These are phyloP conservation scores for Brachyrhaphis roseni DNA, from an alignment of 2,797 vertebrate genomes.

Conservation along the genomic window DNA sequence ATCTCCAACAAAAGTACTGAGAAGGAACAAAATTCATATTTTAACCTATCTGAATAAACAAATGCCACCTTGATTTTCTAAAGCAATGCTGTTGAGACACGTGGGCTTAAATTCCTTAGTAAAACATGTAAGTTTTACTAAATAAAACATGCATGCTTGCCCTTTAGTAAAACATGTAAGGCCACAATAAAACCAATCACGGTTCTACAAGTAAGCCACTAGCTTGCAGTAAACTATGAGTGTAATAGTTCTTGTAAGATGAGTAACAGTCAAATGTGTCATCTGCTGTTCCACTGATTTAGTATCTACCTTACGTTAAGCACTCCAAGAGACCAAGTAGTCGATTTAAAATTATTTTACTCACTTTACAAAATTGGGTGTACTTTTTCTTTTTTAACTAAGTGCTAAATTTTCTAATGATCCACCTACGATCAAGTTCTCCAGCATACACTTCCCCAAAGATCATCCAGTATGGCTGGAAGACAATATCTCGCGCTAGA, in stretches of 20 bases:
- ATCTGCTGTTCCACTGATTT: not conserved
- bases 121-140: no score
- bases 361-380: not conserved
- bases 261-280: not conserved
- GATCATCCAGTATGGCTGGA: slow-evolving; percentile 99
- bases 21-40: not conserved
- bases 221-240: not conserved
- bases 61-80: not conserved
- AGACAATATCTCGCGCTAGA: slow-evolving; percentile 89
- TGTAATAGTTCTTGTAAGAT: not conserved
- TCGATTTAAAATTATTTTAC: not conserved
- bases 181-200: no score
- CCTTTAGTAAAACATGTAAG: no score
- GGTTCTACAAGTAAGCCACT: not conserved
- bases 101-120: not conserved
- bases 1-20: not conserved
- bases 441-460: slow-evolving; percentile 95
- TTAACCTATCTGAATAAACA: not conserved
- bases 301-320: not conserved
- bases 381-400: not conserved
- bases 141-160: no score
- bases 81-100: not conserved
- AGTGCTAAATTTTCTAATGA: not conserved
- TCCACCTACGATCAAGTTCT: slow-evolving; percentile 87
- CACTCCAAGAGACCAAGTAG: not conserved